phyloP scores from a whole-genome alignment of 1,140 invertebrate genomes.

The Aphis gossypii region DNA sequence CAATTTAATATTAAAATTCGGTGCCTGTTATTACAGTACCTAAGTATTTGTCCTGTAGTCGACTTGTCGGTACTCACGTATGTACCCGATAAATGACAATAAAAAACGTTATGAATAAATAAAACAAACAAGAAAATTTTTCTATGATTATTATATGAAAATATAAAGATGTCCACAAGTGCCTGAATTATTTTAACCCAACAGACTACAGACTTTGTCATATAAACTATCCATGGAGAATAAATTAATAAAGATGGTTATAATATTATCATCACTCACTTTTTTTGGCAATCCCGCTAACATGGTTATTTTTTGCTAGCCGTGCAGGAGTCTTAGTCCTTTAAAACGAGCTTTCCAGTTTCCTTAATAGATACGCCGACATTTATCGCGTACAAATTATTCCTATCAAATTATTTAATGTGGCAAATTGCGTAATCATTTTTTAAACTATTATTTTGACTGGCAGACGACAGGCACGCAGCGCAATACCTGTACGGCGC shows the following conservation, averaged over 20 bases:
- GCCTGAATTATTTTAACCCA: not conserved
- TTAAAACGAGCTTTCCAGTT: not conserved
- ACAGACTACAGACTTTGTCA: not conserved
- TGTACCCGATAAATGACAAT: no score
- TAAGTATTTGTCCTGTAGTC: not conserved
- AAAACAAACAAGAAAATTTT: not conserved
- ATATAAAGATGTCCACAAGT: not conserved
- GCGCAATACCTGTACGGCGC: not conserved
- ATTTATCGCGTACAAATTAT: not conserved
- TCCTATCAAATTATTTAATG: not conserved
- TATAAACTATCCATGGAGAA: not conserved
- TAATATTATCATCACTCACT: not conserved
- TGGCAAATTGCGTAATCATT: not conserved
- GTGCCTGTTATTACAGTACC: not conserved
- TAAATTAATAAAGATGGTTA: not conserved
- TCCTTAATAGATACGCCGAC: not conserved
- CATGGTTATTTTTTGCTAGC: not conserved
- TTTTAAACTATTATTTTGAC: not conserved
- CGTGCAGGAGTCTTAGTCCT: not conserved
- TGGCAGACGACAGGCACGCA: not conserved
- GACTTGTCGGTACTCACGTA: no score
- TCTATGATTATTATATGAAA: not conserved
- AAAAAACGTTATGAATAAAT: not conserved
- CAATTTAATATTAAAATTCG: not conserved
- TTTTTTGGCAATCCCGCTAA: constrained; percentile 40